Evolutionary conservation across 2,797 vertebrate species (phyloP).

Genomic region (Anolis apletophallus): DNA sequence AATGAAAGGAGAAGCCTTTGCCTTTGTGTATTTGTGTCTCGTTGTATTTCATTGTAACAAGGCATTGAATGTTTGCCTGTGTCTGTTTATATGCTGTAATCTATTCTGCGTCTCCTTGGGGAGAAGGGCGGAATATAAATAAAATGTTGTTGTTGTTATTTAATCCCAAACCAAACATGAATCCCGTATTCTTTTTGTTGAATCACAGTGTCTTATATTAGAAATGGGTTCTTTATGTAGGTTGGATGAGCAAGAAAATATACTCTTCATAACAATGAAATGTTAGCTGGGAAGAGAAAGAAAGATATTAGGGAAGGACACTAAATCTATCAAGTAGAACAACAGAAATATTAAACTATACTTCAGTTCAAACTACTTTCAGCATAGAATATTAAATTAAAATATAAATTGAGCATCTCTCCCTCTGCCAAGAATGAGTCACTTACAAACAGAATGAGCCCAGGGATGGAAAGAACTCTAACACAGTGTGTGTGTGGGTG

Average conservation of each 20-base stretch:
- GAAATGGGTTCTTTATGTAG: background rate
- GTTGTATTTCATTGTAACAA: too few relatives aligned
- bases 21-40: too few relatives aligned
- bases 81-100: too few relatives aligned
- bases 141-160: background rate
- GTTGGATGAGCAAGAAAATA: background rate
- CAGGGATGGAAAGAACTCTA: conserved; percentile 73
- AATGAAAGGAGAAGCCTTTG: too few relatives aligned
- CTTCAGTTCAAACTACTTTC: conserved; percentile 69
- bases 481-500: conserved; percentile 73
- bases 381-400: conserved; percentile 70
- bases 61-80: too few relatives aligned
- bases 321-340: conserved; percentile 67
- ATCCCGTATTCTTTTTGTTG: background rate
- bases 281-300: conserved; percentile 1
- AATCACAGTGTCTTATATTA: background rate
- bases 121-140: too few relatives aligned
- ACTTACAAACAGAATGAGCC: conserved; percentile 76
- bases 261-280: conserved; percentile 34
- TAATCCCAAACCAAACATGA: background rate
- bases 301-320: conserved; percentile 42
- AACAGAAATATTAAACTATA: conserved; percentile 63
- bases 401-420: conserved; percentile 73
- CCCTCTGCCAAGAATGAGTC: conserved; percentile 76
- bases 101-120: too few relatives aligned